Percentiles rank a stretch among this genome's conserved stretches.
Evolutionary conservation across 2,113 vertebrate genomes (phyloP).

Genomic region (Melanerpes formicivorus): DNA sequence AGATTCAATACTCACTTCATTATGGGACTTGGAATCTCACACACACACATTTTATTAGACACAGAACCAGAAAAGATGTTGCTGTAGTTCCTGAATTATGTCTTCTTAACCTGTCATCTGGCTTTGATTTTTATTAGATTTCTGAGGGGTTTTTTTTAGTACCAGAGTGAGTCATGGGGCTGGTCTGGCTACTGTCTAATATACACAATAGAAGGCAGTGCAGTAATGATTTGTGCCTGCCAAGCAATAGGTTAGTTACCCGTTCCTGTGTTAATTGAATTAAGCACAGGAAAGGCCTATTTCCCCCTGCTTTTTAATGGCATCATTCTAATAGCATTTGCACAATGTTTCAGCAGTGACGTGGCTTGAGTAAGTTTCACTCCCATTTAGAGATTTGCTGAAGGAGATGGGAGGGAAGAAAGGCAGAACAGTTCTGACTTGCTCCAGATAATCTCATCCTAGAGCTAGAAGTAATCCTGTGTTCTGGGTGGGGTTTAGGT

Average conservation of each 20-base stretch:
- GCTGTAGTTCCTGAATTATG: not conserved
- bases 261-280: conserved; percentile 12
- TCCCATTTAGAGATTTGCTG: not conserved
- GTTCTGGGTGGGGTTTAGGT: not conserved
- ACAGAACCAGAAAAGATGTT: not conserved
- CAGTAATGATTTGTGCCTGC: not conserved
- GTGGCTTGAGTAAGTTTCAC: not conserved
- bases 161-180: not conserved
- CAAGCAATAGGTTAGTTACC: not conserved
- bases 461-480: not conserved
- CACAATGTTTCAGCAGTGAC: not conserved
- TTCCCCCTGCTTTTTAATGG: not conserved
- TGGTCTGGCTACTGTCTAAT: not conserved
- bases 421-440: not conserved
- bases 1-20: not conserved
- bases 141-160: not conserved
- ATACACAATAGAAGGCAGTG: not conserved
- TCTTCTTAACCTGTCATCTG: not conserved
- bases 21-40: not conserved
- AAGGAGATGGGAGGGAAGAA: not conserved
- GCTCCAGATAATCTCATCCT: not conserved
- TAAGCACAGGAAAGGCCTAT: conserved; percentile 31
- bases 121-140: conserved; percentile 19
- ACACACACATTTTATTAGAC: not conserved
- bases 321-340: not conserved